Evolutionary conservation across 1,140 invertebrate species (phyloP).

Genomic region (Coboldia fuscipes): DNA sequence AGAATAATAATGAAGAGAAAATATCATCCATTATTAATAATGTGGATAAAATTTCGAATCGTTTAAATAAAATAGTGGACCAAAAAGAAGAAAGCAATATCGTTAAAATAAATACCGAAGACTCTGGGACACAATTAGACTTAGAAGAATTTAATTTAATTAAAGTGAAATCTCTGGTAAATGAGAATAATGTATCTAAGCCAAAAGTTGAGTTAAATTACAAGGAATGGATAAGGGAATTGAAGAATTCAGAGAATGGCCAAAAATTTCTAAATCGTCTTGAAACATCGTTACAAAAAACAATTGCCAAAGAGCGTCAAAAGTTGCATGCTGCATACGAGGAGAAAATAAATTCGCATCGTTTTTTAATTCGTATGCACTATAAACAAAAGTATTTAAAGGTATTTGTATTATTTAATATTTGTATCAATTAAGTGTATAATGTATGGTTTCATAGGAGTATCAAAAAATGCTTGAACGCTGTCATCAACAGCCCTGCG

Average conservation of each 20-base stretch:
- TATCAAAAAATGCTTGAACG: too few relatives aligned
- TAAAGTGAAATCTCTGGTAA: too few relatives aligned
- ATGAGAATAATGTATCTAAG: too few relatives aligned
- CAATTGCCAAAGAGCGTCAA: slow-evolving; percentile 11
- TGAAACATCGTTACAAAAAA: slow-evolving; percentile 13
- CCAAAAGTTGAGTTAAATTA: slow-evolving; percentile 7
- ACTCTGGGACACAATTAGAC: background rate
- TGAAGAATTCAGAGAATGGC: slow-evolving; percentile 12
- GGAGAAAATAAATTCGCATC: slow-evolving; percentile 11
- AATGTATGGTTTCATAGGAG: too few relatives aligned
- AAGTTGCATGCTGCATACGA: slow-evolving; percentile 9
- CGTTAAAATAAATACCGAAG: background rate
- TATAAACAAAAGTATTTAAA: slow-evolving; percentile 7
- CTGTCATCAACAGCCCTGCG: too few relatives aligned
- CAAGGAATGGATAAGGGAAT: slow-evolving; percentile 14
- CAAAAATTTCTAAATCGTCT: slow-evolving; percentile 9
- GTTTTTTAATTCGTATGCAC: slow-evolving; percentile 9
- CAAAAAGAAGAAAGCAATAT: background rate
- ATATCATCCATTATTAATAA: slow-evolving; percentile 12
- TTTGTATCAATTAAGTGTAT: too few relatives aligned
- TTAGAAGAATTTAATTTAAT: too few relatives aligned
- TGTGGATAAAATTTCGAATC: slow-evolving; percentile 4
- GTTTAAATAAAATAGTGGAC: background rate
- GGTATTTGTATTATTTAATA: too few relatives aligned
- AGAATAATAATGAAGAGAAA: too few relatives aligned